Evolutionary conservation across 2,797 vertebrate genomes (phyloP).

Genomic region (Halcyon badia): DNA sequence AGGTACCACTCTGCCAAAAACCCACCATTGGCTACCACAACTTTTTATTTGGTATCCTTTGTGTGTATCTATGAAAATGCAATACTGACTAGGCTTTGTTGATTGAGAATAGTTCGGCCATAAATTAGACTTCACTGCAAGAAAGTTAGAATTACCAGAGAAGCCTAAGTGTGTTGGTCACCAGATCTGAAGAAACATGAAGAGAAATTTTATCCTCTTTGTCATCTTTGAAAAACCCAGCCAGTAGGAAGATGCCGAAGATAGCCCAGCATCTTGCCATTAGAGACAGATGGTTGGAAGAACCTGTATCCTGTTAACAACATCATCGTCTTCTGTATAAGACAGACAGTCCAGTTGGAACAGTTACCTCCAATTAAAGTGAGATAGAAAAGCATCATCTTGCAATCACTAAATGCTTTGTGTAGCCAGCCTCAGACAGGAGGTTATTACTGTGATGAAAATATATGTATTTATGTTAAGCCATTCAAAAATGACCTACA

Average conservation of each 20-base stretch:
- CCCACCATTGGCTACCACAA: background rate
- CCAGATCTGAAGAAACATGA: background rate
- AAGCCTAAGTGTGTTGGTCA: background rate
- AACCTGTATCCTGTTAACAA: slow-evolving; percentile 14
- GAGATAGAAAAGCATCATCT: background rate
- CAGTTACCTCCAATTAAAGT: slow-evolving; percentile 32
- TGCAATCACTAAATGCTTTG: background rate
- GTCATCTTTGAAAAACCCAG: background rate
- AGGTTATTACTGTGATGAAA: slow-evolving; percentile 20
- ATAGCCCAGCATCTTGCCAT: background rate
- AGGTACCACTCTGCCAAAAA: background rate
- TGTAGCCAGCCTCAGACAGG: background rate
- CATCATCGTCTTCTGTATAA: background rate
- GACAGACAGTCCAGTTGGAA: slow-evolving; percentile 43
- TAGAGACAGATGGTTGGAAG: slow-evolving; percentile 46
- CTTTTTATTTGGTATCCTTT: background rate
- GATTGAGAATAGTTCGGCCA: background rate
- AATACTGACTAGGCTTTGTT: background rate
- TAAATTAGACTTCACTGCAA: background rate
- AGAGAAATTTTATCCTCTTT: background rate
- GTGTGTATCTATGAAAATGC: background rate
- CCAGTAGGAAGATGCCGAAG: background rate
- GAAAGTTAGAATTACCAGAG: background rate
- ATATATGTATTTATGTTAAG: slow-evolving; percentile 12
- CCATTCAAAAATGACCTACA: background rate